These are phyloP conservation scores for Campylorhamphus procurvoides DNA, from an alignment of 2,113 vertebrate species.

Conservation along the genomic window DNA sequence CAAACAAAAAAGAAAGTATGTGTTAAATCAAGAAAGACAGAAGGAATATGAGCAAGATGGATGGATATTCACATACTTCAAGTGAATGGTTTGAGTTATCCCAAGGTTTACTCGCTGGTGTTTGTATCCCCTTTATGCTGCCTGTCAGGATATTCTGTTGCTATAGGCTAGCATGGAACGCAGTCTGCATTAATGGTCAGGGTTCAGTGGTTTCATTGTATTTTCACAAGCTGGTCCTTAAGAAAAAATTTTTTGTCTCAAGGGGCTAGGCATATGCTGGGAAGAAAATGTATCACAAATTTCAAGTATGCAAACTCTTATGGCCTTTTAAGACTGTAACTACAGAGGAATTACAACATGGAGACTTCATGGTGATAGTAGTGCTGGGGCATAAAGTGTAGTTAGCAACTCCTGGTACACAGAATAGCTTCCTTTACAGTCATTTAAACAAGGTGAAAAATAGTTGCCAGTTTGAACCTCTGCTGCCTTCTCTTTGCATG, in stretches of 20 bases:
- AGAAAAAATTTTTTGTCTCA: neutral
- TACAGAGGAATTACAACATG: neutral
- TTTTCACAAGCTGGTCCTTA: constrained; percentile 32
- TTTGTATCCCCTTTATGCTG: neutral
- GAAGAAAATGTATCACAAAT: constrained; percentile 8
- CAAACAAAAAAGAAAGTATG: too few relatives aligned
- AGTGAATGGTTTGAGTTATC: neutral
- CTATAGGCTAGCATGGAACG: constrained; percentile 11
- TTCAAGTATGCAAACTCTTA: neutral
- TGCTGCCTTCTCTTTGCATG: neutral
- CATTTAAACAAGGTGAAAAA: neutral
- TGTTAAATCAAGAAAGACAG: neutral
- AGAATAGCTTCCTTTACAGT: neutral
- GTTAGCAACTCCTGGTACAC: neutral
- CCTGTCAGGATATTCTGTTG: neutral
- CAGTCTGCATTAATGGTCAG: neutral
- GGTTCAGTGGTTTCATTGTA: constrained; percentile 11
- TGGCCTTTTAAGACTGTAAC: neutral
- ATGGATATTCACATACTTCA: neutral
- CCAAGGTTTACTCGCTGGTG: neutral
- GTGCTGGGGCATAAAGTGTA: neutral
- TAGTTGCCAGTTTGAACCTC: neutral
- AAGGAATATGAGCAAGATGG: neutral
- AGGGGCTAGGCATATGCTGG: neutral
- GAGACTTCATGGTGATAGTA: neutral